These are phyloP conservation scores for Urocolius indicus DNA, from an alignment of 2,113 vertebrate species.

Conservation along the genomic window DNA sequence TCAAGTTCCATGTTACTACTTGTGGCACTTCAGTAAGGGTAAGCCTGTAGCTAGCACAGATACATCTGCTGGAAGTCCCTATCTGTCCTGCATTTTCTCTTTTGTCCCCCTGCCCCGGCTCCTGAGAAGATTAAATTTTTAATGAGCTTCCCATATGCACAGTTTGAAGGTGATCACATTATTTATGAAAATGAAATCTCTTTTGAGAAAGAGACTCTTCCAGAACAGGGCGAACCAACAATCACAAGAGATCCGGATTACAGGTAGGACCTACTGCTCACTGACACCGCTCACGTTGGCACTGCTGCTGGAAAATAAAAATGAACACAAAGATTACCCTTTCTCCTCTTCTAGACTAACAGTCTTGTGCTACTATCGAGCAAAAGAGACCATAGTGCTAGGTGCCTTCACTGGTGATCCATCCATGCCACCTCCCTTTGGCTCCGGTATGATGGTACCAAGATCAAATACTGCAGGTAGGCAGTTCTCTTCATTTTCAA, in stretches of 20 bases:
- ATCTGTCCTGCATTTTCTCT: neutral
- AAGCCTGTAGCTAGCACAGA: neutral
- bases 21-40: conserved; percentile 64
- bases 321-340: neutral
- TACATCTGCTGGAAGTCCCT: neutral
- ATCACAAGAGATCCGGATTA: conserved; percentile 67
- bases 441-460: neutral
- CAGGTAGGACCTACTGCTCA: conserved; percentile 42
- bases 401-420: neutral
- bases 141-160: conserved; percentile 13
- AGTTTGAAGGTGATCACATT: conserved; percentile 66
- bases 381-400: conserved; percentile 54
- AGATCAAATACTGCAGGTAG: conserved; percentile 30
- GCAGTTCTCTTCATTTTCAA: neutral
- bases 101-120: neutral
- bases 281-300: neutral
- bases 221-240: neutral
- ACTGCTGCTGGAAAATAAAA: neutral
- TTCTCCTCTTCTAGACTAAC: conserved; percentile 35
- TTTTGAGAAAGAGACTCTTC: conserved; percentile 65
- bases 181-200: conserved; percentile 72
- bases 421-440: neutral
- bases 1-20: conserved; percentile 63
- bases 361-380: conserved; percentile 58
- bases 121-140: neutral